Evolutionary conservation across 2,888 invertebrate genomes (phyloP), one percentile per base, ranked within the genome.

Genomic region (Nephrotoma flavescens): DNA sequence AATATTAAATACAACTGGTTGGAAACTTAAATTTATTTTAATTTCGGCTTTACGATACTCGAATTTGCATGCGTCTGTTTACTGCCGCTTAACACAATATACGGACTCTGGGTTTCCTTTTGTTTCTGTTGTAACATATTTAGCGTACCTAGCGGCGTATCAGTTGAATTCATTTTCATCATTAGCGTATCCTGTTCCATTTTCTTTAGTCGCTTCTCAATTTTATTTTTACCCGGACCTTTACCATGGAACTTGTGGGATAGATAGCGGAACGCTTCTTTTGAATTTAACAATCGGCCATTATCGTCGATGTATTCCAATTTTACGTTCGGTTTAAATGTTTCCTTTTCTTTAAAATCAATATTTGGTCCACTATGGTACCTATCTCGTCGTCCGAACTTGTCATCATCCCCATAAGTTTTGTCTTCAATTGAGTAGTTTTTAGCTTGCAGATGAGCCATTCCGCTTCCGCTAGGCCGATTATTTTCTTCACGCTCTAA

Each of bases 191-290:
- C 98, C 91, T 99, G 98, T 89, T 97, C 96, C 88, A 95, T 93
- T 92, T 99, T 98, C 92, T 98, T 98, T 92, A 97, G 95, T 88
- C 99, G 94, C 91, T 99, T 99, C 92, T 99, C 99, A 89, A 96
- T 95, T 92, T 99, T 99, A 93, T 98, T 99, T 92, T 99, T 99
- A 87, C 99, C 99, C 31, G 99, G 98, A 1, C 98, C 98, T 93
- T 99, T 99, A 86, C 99, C 99, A 92, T 99, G 99, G 93, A 99
- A 99, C 92, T 99, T 98, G 92, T 99, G 99, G 41, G 98, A 98
- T 87, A 99, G 93, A 93, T 98, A 97, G 88, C 97, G 94, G 92
- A 99, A 99, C 86, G 99, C 99, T 93, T 99, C 99, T 92, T 99
- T 99, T 87, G 96, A 95, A 89, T 96, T 96, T 87, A 99, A 94